A percentile compares a stretch with the other conserved stretches of the same genome.
These are phyloP conservation scores for Trichopria drosophilae DNA, from an alignment of 2,888 invertebrate species.

Conservation along the genomic window DNA sequence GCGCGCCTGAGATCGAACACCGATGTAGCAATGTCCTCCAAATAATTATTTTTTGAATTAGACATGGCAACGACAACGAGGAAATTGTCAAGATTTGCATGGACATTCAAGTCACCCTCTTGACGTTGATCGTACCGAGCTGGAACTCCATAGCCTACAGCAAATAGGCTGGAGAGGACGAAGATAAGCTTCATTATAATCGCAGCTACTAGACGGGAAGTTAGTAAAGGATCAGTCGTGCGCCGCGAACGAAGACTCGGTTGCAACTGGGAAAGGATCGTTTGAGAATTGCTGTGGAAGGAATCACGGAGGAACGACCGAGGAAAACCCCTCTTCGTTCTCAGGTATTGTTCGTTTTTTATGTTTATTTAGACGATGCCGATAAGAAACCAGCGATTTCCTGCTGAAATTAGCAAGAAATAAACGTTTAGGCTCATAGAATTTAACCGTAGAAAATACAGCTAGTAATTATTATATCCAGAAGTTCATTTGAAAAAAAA, in stretches of 20 bases:
- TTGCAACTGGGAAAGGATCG: conserved; percentile 1
- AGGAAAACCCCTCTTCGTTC: too few relatives aligned
- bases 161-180: conserved; percentile 8
- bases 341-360: too few relatives aligned
- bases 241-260: conserved; percentile 19
- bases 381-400: too few relatives aligned
- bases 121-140: conserved; percentile 71
- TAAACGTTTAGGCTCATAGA: too few relatives aligned
- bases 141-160: conserved; percentile 50
- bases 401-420: too few relatives aligned
- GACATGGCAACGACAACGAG: conserved; percentile 68
- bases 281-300: background rate
- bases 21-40: conserved; percentile 50
- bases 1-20: conserved; percentile 41
- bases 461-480: too few relatives aligned
- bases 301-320: too few relatives aligned
- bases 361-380: too few relatives aligned
- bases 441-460: too few relatives aligned
- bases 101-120: conserved; percentile 74
- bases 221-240: too few relatives aligned
- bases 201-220: conserved; percentile 9
- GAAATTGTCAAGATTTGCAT: conserved; percentile 75
- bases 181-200: too few relatives aligned
- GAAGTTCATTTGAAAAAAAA: too few relatives aligned
- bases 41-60: background rate